A percentile compares a stretch with the other conserved stretches of the same genome.
Conservation (phyloP, 2,797 vertebrate species). For the Sternotherus odoratus region DNA sequence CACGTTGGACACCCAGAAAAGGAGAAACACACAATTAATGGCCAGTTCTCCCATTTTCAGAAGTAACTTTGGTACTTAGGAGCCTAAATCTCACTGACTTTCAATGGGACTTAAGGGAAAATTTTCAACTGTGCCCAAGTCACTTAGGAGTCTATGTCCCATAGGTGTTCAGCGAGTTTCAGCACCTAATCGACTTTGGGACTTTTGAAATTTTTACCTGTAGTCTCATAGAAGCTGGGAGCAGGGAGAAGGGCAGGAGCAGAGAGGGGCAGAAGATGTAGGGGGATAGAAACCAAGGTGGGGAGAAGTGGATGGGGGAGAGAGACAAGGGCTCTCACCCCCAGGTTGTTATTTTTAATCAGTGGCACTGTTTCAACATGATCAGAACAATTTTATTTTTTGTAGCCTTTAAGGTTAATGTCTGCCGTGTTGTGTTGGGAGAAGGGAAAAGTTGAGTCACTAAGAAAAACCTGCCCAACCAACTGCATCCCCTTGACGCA, state of each 20-base stretch:
- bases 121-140: neutral
- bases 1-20: neutral
- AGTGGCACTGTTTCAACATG: neutral
- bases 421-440: neutral
- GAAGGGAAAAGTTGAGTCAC: neutral
- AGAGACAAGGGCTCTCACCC: neutral
- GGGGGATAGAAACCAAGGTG: neutral
- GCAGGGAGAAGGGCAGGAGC: neutral
- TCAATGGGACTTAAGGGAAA: too few relatives aligned
- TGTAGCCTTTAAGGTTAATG: neutral
- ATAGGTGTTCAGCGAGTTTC: neutral
- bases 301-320: neutral
- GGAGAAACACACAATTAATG: neutral
- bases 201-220: neutral
- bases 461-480: neutral
- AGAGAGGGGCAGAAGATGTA: neutral
- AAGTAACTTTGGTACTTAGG: neutral
- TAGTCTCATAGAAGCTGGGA: neutral
- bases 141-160: neutral
- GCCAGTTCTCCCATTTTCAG: neutral
- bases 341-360: neutral
- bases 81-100: neutral
- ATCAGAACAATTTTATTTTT: neutral
- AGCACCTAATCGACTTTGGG: neutral
- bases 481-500: neutral